These are phyloP conservation scores for Danionella cerebrum DNA, from an alignment of 2,113 vertebrate genomes.

Conservation along the genomic window DNA sequence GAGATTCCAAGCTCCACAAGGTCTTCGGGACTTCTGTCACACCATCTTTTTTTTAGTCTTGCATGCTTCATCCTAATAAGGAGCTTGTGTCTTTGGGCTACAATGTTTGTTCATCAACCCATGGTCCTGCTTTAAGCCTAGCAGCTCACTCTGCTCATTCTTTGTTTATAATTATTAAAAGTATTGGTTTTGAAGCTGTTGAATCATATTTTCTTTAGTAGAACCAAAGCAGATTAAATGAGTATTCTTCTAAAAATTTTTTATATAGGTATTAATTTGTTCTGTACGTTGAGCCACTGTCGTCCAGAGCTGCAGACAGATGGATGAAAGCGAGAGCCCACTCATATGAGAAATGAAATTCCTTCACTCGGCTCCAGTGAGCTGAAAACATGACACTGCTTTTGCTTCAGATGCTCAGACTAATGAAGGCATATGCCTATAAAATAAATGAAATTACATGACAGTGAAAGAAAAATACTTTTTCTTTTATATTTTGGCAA, in stretches of 20 bases:
- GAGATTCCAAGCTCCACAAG: too few relatives aligned
- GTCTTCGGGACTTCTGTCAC: too few relatives aligned
- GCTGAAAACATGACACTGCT: not conserved
- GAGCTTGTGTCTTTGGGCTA: too few relatives aligned
- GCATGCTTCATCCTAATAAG: too few relatives aligned
- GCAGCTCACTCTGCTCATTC: too few relatives aligned
- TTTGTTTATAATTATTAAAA: too few relatives aligned
- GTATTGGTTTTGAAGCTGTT: too few relatives aligned
- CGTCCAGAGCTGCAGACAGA: not conserved
- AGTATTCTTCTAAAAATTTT: not conserved
- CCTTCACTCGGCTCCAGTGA: slow-evolving; percentile 14
- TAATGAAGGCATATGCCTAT: slow-evolving; percentile 1
- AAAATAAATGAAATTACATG: too few relatives aligned
- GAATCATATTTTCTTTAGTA: too few relatives aligned
- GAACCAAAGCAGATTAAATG: not conserved
- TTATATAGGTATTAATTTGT: not conserved
- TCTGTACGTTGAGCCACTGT: not conserved
- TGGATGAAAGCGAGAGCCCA: slow-evolving; percentile 28
- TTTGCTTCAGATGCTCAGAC: not conserved
- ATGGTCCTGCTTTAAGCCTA: too few relatives aligned
- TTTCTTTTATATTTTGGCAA: not conserved
- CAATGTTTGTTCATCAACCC: too few relatives aligned
- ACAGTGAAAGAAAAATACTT: not conserved
- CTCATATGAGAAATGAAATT: slow-evolving; percentile 33
- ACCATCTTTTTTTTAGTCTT: too few relatives aligned